Percentiles rank a stretch among this genome's conserved stretches.
Conservation (phyloP, 2,888 invertebrate species). For the Adelognathus sp. region DNA sequence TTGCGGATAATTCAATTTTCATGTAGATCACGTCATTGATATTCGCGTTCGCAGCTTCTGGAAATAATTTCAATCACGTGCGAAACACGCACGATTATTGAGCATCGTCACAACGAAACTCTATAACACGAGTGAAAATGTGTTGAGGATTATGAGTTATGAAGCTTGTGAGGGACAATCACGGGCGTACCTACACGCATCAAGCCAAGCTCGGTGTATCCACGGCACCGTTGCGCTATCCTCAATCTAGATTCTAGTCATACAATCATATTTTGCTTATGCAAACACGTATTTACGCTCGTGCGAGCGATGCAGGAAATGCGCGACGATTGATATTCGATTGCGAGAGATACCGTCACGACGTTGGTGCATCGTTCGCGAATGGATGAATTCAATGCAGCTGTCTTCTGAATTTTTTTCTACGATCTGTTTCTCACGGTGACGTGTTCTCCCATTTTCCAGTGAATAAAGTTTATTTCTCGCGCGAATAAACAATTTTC, state of each 20-base stretch:
- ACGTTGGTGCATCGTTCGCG: neutral
- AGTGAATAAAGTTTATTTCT: neutral
- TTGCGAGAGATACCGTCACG: neutral
- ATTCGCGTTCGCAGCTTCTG: neutral
- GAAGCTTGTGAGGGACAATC: neutral
- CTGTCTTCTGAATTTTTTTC: neutral
- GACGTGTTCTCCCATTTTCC: neutral
- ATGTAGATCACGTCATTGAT: neutral
- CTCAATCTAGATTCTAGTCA: neutral
- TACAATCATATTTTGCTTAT: neutral
- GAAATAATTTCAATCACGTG: neutral
- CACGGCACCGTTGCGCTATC: neutral
- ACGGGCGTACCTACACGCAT: neutral
- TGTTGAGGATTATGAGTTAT: constrained; percentile 5
- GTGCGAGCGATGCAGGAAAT: neutral
- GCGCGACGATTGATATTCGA: neutral
- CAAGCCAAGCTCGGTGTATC: neutral
- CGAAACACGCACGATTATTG: neutral
- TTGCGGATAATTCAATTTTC: neutral
- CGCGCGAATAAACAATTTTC: constrained; percentile 10
- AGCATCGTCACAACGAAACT: neutral
- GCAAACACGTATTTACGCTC: neutral
- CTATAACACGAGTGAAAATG: neutral
- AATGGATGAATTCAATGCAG: neutral
- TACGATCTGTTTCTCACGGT: neutral